Evolutionary conservation across 2,113 vertebrate species (phyloP), one percentile per base, ranked within the genome.

Genomic region (Holacanthus passer): DNA sequence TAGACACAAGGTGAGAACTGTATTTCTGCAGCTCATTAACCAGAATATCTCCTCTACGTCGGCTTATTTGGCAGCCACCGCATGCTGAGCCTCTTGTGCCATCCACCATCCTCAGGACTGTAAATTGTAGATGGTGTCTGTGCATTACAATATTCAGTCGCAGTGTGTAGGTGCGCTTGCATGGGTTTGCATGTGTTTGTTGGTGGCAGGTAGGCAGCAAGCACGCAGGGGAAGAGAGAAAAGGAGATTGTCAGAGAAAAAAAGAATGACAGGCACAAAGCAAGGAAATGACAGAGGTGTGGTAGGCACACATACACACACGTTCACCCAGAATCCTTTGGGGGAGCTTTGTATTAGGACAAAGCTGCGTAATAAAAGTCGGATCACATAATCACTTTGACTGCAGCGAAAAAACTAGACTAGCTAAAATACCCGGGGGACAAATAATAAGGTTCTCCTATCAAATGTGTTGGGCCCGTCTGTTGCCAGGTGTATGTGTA

Each of bases 331-430:
- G 71, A 90, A 90, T 93, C 89, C 87, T 92, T 88, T 86, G 85
- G 90, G 77, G 77, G 71, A 83, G 81, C 89, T 92, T 91, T 90
- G 91, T 88, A 89, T 92, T 83, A 91, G 91, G 86, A 92, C 85
- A 92, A 90, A 92, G 87, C 89, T 89, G 85, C 67, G 78, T 81
- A 92, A 92, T 92, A 93, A 92, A 88, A 92, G 87, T 87, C 67
- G 71, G 85, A 88, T 94, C 90, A 87, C 88, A 91, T 91, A 89
- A 93, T 91, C 89, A 91, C 89, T 93, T 91, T 87, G 91, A 89
- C 84, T 88, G 56, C 81, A 72, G 84, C 64, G 24, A 70, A 75
- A 85, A 86, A 91, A 87, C 74, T 71, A 82, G 68, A 83, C 75
- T 29, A 24, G 84, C 88, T 90, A 85, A 89, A 92, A 91, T 85